These are phyloP conservation scores for Boleophthalmus pectinirostris DNA, from an alignment of 2,113 vertebrate genomes.

Conservation along the genomic window DNA sequence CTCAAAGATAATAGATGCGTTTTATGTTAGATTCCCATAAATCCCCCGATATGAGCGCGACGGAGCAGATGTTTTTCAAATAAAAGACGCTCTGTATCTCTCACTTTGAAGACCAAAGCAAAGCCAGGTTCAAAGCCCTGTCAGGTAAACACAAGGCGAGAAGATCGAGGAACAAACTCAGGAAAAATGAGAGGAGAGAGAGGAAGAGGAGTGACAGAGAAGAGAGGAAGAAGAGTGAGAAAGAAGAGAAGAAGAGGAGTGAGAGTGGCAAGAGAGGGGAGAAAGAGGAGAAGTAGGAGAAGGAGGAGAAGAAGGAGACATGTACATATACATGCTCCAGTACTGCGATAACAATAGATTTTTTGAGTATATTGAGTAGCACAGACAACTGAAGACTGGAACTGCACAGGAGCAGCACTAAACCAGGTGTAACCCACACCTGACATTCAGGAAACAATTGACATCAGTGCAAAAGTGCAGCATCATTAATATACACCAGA, in stretches of 20 bases:
- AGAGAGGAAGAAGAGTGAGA: too few species aligned
- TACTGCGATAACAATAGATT: too few species aligned
- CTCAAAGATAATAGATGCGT: slow-evolving; percentile 12
- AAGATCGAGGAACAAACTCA: slow-evolving; percentile 29
- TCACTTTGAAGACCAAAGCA: slow-evolving; percentile 13
- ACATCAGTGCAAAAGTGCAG: too few species aligned
- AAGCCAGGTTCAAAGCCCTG: slow-evolving; percentile 13
- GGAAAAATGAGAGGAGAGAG: neutral
- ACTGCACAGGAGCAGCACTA: too few species aligned
- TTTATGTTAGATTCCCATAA: slow-evolving; percentile 25
- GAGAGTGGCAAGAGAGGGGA: neutral
- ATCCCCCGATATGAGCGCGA: slow-evolving; percentile 16
- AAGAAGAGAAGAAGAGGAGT: neutral
- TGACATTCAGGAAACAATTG: too few species aligned
- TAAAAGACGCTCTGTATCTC: slow-evolving; percentile 14
- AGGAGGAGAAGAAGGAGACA: neutral
- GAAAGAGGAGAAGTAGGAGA: neutral
- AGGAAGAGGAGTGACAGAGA: neutral
- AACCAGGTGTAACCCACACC: too few species aligned
- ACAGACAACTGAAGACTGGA: too few species aligned
- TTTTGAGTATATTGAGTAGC: too few species aligned
- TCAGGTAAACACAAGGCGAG: slow-evolving; percentile 16
- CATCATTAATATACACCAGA: too few species aligned
- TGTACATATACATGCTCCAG: too few species aligned
- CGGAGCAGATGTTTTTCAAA: slow-evolving; percentile 25